Conservation (phyloP, 1,140 invertebrate species). For the Theocolax elegans region DNA sequence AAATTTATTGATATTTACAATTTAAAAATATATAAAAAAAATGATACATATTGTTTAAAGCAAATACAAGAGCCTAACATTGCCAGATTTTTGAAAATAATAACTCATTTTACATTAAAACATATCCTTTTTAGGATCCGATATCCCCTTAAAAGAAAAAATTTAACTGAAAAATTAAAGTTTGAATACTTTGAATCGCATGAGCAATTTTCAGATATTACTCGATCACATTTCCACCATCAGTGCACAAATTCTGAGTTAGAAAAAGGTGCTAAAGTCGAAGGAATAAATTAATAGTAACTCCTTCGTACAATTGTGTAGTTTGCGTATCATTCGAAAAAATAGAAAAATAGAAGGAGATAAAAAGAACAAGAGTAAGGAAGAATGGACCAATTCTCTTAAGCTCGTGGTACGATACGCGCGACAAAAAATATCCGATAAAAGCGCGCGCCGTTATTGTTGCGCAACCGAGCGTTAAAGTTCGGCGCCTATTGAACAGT, state of each 20-base stretch:
- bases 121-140: too few species aligned
- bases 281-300: slow-evolving; percentile 26
- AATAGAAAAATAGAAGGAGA: too few species aligned
- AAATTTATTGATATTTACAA: too few species aligned
- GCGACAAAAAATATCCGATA: slow-evolving; percentile 44
- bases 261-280: background rate
- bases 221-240: background rate
- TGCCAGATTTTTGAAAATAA: too few species aligned
- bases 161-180: background rate
- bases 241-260: background rate
- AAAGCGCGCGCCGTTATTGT: slow-evolving; percentile 48
- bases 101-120: too few species aligned
- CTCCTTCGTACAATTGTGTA: background rate
- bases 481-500: slow-evolving; percentile 43
- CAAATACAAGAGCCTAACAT: too few species aligned
- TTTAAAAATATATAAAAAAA: too few species aligned
- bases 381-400: slow-evolving; percentile 1
- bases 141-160: too few species aligned
- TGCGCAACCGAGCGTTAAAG: slow-evolving; percentile 48
- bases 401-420: background rate
- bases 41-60: too few species aligned
- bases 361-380: too few species aligned
- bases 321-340: background rate
- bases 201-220: background rate
- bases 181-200: background rate